Percentiles rank a stretch among this genome's conserved stretches.
phyloP scores from a whole-genome alignment of 2,888 invertebrate species.

The Caenorhabditis drosophilae region DNA sequence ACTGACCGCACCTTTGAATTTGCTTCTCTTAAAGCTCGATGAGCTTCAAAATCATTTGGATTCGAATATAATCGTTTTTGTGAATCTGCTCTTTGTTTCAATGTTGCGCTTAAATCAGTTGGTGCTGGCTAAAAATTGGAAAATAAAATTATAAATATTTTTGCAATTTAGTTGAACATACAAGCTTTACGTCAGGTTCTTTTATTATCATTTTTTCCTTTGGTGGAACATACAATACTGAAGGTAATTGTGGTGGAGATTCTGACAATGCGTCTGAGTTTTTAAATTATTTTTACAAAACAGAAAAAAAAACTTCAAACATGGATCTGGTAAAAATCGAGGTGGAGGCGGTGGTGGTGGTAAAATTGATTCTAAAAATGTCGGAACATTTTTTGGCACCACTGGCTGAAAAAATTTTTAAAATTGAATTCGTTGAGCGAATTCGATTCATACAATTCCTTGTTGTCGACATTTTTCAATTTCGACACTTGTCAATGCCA shows the following conservation, averaged over 20 bases:
- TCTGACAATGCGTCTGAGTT: slow-evolving; percentile 7
- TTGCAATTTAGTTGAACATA: too few relatives aligned
- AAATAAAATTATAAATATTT: neutral
- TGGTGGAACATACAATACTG: slow-evolving; percentile 35
- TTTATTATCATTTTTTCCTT: slow-evolving; percentile 42
- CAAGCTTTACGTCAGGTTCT: slow-evolving; percentile 13
- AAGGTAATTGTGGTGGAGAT: slow-evolving; percentile 34
- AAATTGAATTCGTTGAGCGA: neutral
- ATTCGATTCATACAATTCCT: slow-evolving; percentile 25
- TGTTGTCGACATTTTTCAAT: slow-evolving; percentile 30
- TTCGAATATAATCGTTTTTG: slow-evolving; percentile 39
- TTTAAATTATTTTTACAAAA: neutral
- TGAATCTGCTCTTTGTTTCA: slow-evolving; percentile 40
- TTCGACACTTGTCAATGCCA: slow-evolving; percentile 45
- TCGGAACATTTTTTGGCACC: slow-evolving; percentile 13
- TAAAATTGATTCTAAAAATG: slow-evolving; percentile 21
- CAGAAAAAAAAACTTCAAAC: slow-evolving; percentile 12
- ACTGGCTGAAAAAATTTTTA: slow-evolving; percentile 20
- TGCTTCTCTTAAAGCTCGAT: slow-evolving; percentile 45
- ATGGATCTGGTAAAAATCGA: slow-evolving; percentile 15
- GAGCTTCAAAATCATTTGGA: slow-evolving; percentile 58
- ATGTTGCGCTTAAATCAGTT: slow-evolving; percentile 30
- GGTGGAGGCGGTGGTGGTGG: slow-evolving; percentile 47
- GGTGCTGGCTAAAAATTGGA: slow-evolving; percentile 30
- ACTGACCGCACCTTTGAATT: slow-evolving; percentile 50